A percentile compares a stretch with the other conserved stretches of the same genome.
These are phyloP conservation scores for Diarsia mendica DNA, from an alignment of 2,888 invertebrate genomes.

Conservation along the genomic window DNA sequence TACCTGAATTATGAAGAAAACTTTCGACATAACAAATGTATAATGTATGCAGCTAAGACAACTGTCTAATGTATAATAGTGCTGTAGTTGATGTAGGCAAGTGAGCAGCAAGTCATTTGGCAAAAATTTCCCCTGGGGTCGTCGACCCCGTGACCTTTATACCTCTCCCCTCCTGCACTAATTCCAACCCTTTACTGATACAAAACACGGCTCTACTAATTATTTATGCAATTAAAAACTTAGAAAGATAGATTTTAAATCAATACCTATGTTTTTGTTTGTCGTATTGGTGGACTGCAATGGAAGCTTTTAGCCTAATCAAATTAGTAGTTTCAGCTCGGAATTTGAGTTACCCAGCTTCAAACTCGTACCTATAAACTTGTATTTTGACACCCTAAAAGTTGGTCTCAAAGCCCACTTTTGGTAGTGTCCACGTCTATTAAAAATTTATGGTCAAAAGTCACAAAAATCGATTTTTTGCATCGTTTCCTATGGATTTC, in stretches of 20 bases:
- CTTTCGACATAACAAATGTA: not conserved
- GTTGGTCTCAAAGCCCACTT: too few relatives aligned
- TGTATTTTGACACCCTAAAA: too few relatives aligned
- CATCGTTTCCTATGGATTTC: too few relatives aligned
- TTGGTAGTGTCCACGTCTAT: too few relatives aligned
- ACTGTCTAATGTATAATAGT: conserved; percentile 31
- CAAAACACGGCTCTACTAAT: conserved; percentile 40
- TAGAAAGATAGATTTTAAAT: conserved; percentile 16
- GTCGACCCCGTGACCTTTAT: conserved; percentile 72
- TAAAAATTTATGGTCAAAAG: too few relatives aligned
- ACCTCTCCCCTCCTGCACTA: conserved; percentile 55
- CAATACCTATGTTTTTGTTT: not conserved
- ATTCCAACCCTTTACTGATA: conserved; percentile 58
- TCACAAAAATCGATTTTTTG: too few relatives aligned
- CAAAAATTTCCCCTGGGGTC: conserved; percentile 68
- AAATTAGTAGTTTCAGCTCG: too few relatives aligned
- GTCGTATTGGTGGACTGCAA: not conserved
- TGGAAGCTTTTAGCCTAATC: not conserved
- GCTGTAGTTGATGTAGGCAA: conserved; percentile 30
- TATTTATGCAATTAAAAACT: conserved; percentile 33
- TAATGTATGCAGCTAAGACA: conserved; percentile 4
- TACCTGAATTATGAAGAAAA: too few relatives aligned
- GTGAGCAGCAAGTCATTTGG: conserved; percentile 57
- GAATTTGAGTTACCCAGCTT: too few relatives aligned
- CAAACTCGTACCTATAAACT: too few relatives aligned